Evolutionary conservation across 2,888 invertebrate genomes (phyloP).

Genomic region (Drosophila engyochracea): DNA sequence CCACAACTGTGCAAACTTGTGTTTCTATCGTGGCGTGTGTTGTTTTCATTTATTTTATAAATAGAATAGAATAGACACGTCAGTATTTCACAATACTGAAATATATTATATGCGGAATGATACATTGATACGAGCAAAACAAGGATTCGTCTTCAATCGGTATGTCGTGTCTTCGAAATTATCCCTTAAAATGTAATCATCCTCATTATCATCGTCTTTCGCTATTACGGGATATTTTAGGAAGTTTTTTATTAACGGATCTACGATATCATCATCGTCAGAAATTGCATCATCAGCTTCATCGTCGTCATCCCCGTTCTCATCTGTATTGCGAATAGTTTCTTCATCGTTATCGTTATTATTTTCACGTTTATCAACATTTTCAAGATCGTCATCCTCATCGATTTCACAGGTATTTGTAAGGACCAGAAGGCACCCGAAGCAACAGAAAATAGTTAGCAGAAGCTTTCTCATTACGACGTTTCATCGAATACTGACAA

Average conservation of each 20-base stretch:
- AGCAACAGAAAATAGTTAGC: conserved; percentile 11
- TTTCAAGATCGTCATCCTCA: neutral
- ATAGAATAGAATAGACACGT: conserved; percentile 28
- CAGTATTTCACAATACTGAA: neutral
- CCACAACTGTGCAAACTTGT: conserved; percentile 57
- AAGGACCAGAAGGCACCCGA: neutral
- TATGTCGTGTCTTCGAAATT: neutral
- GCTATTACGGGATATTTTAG: neutral
- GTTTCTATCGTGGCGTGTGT: neutral
- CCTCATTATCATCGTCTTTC: neutral
- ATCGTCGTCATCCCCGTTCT: neutral
- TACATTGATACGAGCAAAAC: conserved; percentile 53
- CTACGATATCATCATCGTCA: neutral
- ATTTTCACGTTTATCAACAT: conserved; percentile 8
- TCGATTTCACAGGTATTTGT: neutral
- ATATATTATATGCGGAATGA: neutral
- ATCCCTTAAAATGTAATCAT: neutral
- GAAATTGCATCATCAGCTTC: neutral
- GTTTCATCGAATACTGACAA: conserved; percentile 21
- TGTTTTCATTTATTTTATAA: neutral
- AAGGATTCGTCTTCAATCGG: conserved; percentile 25
- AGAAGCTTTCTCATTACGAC: conserved; percentile 31
- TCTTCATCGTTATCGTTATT: conserved; percentile 4
- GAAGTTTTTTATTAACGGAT: neutral
- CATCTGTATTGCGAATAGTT: neutral